Evolutionary conservation across 1,140 invertebrate genomes (phyloP).

Genomic region (Potamilus streckersoni): DNA sequence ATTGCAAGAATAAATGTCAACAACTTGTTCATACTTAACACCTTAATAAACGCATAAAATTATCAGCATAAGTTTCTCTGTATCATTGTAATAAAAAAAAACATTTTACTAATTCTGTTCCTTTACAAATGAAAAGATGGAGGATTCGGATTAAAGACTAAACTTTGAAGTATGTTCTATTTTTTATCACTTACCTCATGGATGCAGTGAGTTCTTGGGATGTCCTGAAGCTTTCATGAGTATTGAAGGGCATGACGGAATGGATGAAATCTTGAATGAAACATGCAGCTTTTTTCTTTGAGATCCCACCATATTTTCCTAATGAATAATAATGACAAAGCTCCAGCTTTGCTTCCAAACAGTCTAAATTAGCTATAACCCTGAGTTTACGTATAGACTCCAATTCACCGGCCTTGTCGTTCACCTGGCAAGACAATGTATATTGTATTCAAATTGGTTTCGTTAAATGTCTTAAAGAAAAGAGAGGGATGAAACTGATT

Average conservation of each 20-base stretch:
- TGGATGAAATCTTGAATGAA: slow-evolving; percentile 58
- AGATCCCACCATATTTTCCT: slow-evolving; percentile 59
- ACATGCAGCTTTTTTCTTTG: slow-evolving; percentile 43
- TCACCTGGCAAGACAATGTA: slow-evolving; percentile 27
- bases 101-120: too few species aligned
- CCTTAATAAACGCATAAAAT: too few species aligned
- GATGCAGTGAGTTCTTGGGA: slow-evolving; percentile 57
- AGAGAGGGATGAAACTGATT: too few species aligned
- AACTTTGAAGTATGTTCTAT: too few species aligned
- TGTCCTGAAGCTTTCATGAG: slow-evolving; percentile 50
- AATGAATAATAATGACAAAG: slow-evolving; percentile 55
- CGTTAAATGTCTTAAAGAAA: too few species aligned
- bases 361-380: slow-evolving; percentile 46
- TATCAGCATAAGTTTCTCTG: too few species aligned
- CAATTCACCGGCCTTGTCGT: slow-evolving; percentile 46
- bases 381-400: slow-evolving; percentile 58
- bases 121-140: too few species aligned
- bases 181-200: slow-evolving; percentile 57
- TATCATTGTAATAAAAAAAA: too few species aligned
- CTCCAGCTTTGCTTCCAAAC: slow-evolving; percentile 52
- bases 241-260: slow-evolving; percentile 52
- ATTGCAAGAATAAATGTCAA: too few species aligned
- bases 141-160: too few species aligned
- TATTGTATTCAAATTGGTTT: background rate
- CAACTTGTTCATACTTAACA: too few species aligned